Conservation (phyloP, 1,140 invertebrate species). For the Plectrocnemia conspersa region DNA sequence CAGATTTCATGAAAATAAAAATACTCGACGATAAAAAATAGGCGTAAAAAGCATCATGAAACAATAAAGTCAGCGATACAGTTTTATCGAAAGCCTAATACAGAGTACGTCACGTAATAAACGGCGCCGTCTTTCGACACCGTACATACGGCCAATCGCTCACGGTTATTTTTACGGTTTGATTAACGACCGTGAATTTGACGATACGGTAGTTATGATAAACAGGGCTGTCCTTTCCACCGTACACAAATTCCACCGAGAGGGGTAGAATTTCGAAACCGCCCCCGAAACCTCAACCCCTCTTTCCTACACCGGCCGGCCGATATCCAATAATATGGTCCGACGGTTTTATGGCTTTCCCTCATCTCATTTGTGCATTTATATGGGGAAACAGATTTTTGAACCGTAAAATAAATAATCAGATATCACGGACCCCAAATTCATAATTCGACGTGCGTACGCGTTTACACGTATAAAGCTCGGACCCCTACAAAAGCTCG, state of each 20-base stretch:
- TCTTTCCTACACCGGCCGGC: background rate
- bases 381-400: slow-evolving; percentile 35
- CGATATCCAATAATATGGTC: slow-evolving; percentile 35
- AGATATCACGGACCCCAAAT: slow-evolving; percentile 28
- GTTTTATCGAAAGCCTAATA: too few species aligned
- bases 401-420: slow-evolving; percentile 37
- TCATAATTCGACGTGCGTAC: slow-evolving; percentile 22
- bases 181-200: slow-evolving; percentile 24
- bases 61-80: too few species aligned
- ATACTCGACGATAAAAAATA: too few species aligned
- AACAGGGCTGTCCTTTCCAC: too few species aligned
- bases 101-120: too few species aligned
- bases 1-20: too few species aligned
- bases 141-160: too few species aligned
- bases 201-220: slow-evolving; percentile 13
- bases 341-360: slow-evolving; percentile 32
- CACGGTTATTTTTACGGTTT: too few species aligned
- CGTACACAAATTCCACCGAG: too few species aligned
- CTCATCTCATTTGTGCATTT: slow-evolving; percentile 35
- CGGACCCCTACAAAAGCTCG: background rate
- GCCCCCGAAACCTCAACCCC: background rate
- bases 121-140: too few species aligned
- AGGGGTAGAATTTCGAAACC: background rate
- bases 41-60: too few species aligned
- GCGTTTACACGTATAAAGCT: background rate